Evolutionary conservation across 1,140 invertebrate genomes (phyloP), one percentile per base, ranked within the genome.

Genomic region (Brachionus plicatilis): DNA sequence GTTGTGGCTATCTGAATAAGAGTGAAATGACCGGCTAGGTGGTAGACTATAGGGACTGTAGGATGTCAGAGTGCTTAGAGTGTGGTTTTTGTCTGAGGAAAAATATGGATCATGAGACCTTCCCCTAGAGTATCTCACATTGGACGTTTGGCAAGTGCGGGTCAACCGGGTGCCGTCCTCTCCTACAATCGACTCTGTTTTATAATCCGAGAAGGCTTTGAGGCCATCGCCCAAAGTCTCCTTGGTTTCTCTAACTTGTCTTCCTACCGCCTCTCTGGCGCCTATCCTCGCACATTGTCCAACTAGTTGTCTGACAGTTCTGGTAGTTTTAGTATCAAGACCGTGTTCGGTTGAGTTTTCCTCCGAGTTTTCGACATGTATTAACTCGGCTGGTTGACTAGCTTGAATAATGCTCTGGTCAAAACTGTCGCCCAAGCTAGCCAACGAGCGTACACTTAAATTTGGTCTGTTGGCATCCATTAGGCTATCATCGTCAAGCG

Each of bases 221-320:
- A 82, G 27, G 3, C 79, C 79, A 45, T 82, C 79, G 11, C 53
- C 53, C 3, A 43, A 17, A 11, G n/a, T 82, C 29, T 82, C 50
- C n/a, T 24, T 60, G 20, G 65, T 82, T 65, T 82, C 79, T 7
- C 79, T 60, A 60, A 82, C n/a, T n/a, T 82, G 53, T 41, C 79
- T 82, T 14, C 79, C 79, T 4, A 82, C 9, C 3, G 79, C 79
- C 37, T 82, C 79, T 60, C 7, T 20, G 14, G 79, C 33, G 2
- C 79, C 79, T 68, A 82, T 65, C 24, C 53, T 37, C 8, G 53
- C 9, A 68, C 79, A 82, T 17, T 60, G n/a, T 14, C 72, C 72
- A 20, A 24, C 43, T 50, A 76, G 17, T 27, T 76, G 43, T 29
- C 27, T 76, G 17, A 76, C 72, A 50, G 72, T 50, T 14, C 72